Evolutionary conservation across 2,888 invertebrate genomes (phyloP).

Genomic region (Campaea margaritaria): DNA sequence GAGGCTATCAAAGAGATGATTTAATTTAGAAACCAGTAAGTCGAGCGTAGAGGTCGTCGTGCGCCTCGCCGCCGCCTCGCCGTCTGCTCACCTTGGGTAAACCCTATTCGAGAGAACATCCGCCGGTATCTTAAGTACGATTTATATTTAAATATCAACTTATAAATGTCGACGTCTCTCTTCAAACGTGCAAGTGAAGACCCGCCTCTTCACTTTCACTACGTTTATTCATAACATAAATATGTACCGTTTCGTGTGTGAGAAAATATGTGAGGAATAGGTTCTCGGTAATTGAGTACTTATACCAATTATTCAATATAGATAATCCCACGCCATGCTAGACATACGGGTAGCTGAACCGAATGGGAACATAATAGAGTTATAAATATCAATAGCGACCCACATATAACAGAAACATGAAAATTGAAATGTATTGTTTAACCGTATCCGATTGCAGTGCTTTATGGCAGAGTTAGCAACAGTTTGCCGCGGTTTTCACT

Average conservation of each 20-base stretch:
- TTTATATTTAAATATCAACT: slow-evolving; percentile 57
- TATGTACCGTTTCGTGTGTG: slow-evolving; percentile 34
- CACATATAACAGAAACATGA: slow-evolving; percentile 17
- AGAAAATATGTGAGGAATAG: slow-evolving; percentile 30
- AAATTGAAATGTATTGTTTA: slow-evolving; percentile 9
- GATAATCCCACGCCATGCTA: slow-evolving; percentile 32
- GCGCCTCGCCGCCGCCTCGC: slow-evolving; percentile 74
- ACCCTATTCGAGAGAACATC: slow-evolving; percentile 62
- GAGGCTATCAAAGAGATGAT: slow-evolving; percentile 66
- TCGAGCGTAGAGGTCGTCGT: slow-evolving; percentile 67
- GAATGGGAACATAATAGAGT: slow-evolving; percentile 31
- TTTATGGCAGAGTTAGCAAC: slow-evolving; percentile 18
- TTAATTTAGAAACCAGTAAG: slow-evolving; percentile 76
- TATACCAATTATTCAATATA: slow-evolving; percentile 34
- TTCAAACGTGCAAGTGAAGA: slow-evolving; percentile 42
- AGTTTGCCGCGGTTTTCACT: slow-evolving; percentile 31
- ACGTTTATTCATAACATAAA: slow-evolving; percentile 46
- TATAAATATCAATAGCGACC: slow-evolving; percentile 33
- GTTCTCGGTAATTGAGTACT: slow-evolving; percentile 30
- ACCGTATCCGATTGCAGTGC: slow-evolving; percentile 8
- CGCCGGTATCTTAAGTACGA: slow-evolving; percentile 54
- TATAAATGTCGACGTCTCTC: slow-evolving; percentile 46
- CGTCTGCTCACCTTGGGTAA: slow-evolving; percentile 78
- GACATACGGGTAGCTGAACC: slow-evolving; percentile 34
- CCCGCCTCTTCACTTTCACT: slow-evolving; percentile 64